Conservation (phyloP, 2,113 vertebrate species). For the Hirundichthys speculiger region DNA sequence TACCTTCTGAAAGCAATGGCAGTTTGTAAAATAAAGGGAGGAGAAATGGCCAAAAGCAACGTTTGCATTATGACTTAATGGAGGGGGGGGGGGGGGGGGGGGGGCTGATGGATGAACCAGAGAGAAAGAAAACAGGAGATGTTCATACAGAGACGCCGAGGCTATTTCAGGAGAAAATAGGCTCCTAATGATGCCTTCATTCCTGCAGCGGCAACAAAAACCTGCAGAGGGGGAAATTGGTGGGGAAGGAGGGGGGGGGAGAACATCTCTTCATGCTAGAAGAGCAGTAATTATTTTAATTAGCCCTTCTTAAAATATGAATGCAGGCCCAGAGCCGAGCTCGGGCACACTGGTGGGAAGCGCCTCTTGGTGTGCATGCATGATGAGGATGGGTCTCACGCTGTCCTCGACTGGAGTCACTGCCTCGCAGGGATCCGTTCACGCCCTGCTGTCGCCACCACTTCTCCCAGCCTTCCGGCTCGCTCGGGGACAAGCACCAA, state of each 20-base stretch:
- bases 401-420: too few relatives aligned
- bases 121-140: slow-evolving; percentile 7
- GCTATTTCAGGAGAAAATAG: slow-evolving; percentile 55
- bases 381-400: too few relatives aligned
- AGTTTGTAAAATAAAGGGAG: not conserved
- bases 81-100: not conserved
- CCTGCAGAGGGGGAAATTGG: not conserved
- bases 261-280: slow-evolving; percentile 49
- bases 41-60: slow-evolving; percentile 2
- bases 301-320: slow-evolving; percentile 68
- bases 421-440: not conserved
- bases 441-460: slow-evolving; percentile 5
- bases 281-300: slow-evolving; percentile 78
- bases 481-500: too few relatives aligned
- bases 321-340: slow-evolving; percentile 41
- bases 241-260: not conserved
- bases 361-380: not conserved
- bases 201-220: slow-evolving; percentile 46
- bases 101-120: slow-evolving; percentile 7
- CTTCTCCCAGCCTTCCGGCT: not conserved
- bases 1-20: not conserved
- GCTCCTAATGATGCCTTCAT: slow-evolving; percentile 54
- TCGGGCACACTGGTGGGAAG: slow-evolving; percentile 17
- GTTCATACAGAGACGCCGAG: not conserved
- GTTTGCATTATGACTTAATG: slow-evolving; percentile 22